Conservation (phyloP, 2,888 invertebrate genomes). For the Icerya purchasi region DNA sequence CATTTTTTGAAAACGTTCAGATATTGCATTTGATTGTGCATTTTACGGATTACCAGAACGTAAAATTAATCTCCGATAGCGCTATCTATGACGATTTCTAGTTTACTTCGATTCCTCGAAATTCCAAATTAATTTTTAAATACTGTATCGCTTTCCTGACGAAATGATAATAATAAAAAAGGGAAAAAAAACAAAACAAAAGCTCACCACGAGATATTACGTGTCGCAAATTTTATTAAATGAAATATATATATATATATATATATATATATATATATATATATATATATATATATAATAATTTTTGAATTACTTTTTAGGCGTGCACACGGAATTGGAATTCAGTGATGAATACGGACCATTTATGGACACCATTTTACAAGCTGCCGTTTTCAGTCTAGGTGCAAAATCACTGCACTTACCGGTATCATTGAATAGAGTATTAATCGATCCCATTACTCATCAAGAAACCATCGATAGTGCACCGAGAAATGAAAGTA, state of each 20-base stretch:
- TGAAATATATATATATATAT: not conserved
- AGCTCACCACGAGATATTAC: too few relatives aligned
- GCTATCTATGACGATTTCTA: too few relatives aligned
- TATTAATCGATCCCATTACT: conserved; percentile 52
- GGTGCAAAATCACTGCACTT: conserved; percentile 56
- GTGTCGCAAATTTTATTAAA: too few relatives aligned
- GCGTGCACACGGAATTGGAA: conserved; percentile 43
- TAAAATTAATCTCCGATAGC: too few relatives aligned
- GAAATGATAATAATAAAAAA: too few relatives aligned
- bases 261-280: not conserved
- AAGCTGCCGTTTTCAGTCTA: conserved; percentile 63
- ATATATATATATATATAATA: not conserved
- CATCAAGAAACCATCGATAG: conserved; percentile 28
- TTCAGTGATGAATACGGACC: conserved; percentile 90
- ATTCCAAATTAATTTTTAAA: too few relatives aligned
- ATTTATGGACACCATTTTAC: conserved; percentile 88
- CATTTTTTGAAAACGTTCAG: too few relatives aligned
- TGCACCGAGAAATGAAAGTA: not conserved
- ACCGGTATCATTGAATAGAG: conserved; percentile 66
- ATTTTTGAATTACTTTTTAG: conserved; percentile 20
- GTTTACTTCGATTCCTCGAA: too few relatives aligned
- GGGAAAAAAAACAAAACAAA: too few relatives aligned
- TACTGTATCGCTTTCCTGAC: too few relatives aligned
- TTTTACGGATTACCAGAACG: too few relatives aligned
- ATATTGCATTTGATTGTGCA: too few relatives aligned